phyloP scores from a whole-genome alignment of 1,140 invertebrate genomes.

The Dolichoris vasculosae region DNA sequence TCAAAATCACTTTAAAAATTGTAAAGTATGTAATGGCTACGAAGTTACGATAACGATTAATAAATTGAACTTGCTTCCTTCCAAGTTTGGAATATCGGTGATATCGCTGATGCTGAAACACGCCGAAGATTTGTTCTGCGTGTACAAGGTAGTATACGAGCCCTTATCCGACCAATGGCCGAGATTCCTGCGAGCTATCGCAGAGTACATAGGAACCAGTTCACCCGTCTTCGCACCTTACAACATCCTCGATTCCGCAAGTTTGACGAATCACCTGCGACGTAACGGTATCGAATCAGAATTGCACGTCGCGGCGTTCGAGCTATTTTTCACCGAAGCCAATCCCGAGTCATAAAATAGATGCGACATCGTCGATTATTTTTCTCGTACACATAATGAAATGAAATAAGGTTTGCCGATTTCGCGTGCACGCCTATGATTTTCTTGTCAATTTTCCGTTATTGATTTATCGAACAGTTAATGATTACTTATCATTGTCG shows the following conservation, averaged over 20 bases:
- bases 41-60: neutral
- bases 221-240: slow-evolving; percentile 64
- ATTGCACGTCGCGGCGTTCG: slow-evolving; percentile 65
- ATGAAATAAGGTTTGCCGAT: neutral
- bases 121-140: slow-evolving; percentile 64
- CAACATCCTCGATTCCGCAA: slow-evolving; percentile 66
- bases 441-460: slow-evolving; percentile 12
- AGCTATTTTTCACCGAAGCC: slow-evolving; percentile 67
- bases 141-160: slow-evolving; percentile 46
- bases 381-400: slow-evolving; percentile 2
- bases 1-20: neutral
- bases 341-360: slow-evolving; percentile 65
- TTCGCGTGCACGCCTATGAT: neutral
- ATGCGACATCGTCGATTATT: neutral
- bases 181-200: slow-evolving; percentile 63
- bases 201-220: slow-evolving; percentile 61
- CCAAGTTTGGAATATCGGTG: slow-evolving; percentile 72
- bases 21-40: neutral
- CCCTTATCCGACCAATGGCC: slow-evolving; percentile 66
- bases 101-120: slow-evolving; percentile 68
- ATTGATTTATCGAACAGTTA: neutral
- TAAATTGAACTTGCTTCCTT: slow-evolving; percentile 47
- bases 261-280: slow-evolving; percentile 65
- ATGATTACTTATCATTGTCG: slow-evolving; percentile 10
- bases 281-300: slow-evolving; percentile 63